phyloP scores from a whole-genome alignment of 2,113 vertebrate species.

The Indicator maculatus region DNA sequence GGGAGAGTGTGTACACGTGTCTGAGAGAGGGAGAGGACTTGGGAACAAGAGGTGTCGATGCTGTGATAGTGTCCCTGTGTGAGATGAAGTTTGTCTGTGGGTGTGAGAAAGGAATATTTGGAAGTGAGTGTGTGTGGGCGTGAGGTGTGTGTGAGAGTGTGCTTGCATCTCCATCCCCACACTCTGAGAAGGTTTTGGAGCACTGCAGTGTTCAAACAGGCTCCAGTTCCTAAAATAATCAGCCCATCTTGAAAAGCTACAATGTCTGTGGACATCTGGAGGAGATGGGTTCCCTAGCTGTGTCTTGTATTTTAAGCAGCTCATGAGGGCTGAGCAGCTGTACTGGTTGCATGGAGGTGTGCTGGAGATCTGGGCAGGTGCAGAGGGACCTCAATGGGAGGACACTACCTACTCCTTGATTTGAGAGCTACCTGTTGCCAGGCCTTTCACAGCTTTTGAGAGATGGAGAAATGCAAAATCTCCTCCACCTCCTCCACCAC shows the following conservation, averaged over 20 bases:
- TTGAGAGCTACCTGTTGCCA: rapidly evolving
- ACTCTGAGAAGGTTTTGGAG: neutral
- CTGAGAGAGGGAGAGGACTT: neutral
- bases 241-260: neutral
- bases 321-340: rapidly evolving
- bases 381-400: neutral
- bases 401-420: rapidly evolving
- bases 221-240: neutral
- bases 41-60: neutral
- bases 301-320: neutral
- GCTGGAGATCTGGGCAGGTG: neutral
- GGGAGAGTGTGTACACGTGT: rapidly evolving
- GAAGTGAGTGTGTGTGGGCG: neutral
- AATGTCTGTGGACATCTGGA: neutral
- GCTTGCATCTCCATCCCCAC: slow-evolving; percentile 32
- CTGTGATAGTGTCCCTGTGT: neutral
- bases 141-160: slow-evolving; percentile 57
- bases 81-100: neutral
- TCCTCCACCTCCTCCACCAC: rapidly evolving
- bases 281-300: neutral
- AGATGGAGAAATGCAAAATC: neutral
- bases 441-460: neutral
- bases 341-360: neutral
- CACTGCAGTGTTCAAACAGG: neutral
- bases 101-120: slow-evolving; percentile 46